These are phyloP conservation scores for Phanerotoma sp. DNA, from an alignment of 2,888 invertebrate species.

Conservation along the genomic window DNA sequence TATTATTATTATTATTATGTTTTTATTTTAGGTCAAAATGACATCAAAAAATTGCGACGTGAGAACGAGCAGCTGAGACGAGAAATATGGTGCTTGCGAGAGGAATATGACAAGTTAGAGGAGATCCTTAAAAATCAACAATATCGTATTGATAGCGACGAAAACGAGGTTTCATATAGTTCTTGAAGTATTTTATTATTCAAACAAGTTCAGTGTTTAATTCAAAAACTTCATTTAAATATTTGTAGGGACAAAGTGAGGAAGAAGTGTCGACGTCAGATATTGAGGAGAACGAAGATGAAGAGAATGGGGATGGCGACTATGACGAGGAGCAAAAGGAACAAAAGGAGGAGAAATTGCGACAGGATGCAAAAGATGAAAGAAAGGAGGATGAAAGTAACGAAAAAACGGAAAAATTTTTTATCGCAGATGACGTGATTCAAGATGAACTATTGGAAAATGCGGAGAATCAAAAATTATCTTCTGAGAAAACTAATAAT, in stretches of 20 bases:
- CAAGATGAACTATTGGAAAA: constrained; percentile 49
- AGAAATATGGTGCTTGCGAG: constrained; percentile 83
- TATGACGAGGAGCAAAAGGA: constrained; percentile 44
- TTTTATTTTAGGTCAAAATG: constrained; percentile 72
- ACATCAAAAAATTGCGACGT: constrained; percentile 83
- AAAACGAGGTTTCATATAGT: constrained; percentile 44
- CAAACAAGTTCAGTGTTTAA: constrained; percentile 1
- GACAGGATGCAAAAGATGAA: constrained; percentile 35
- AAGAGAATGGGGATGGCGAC: constrained; percentile 40
- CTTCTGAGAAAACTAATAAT: constrained; percentile 56
- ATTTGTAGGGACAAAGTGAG: constrained; percentile 45
- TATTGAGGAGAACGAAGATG: constrained; percentile 25
- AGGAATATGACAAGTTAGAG: constrained; percentile 86
- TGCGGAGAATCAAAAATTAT: constrained; percentile 58
- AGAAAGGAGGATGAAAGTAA: constrained; percentile 39
- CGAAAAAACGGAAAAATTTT: constrained; percentile 50
- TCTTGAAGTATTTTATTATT: not conserved
- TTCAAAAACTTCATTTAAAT: constrained; percentile 2
- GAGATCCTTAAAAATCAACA: constrained; percentile 66
- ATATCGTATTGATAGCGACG: constrained; percentile 48
- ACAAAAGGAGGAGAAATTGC: constrained; percentile 33
- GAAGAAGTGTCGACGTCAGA: constrained; percentile 33
- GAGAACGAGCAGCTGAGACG: constrained; percentile 86
- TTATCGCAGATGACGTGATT: constrained; percentile 44
- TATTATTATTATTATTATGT: constrained; percentile 7